Evolutionary conservation across 2,797 vertebrate species (phyloP).

Genomic region (Astyanax mexicanus): DNA sequence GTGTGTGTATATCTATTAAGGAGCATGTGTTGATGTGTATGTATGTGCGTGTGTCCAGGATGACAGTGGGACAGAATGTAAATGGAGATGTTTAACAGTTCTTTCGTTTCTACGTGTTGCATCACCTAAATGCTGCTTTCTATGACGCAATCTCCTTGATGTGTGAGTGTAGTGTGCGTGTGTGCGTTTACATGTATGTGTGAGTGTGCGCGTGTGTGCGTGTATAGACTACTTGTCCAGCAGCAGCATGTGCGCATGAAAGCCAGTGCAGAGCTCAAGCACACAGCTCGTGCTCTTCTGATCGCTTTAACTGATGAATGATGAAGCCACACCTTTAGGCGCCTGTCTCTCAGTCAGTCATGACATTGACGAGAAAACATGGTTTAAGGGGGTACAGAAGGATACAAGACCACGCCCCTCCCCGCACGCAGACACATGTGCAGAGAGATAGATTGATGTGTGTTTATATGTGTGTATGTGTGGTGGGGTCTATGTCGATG

Average conservation of each 20-base stretch:
- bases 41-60: background rate
- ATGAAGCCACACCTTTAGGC: background rate
- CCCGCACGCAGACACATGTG: background rate
- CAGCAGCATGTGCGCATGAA: background rate
- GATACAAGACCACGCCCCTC: background rate
- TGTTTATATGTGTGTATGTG: background rate
- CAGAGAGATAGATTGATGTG: too few species aligned
- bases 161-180: background rate
- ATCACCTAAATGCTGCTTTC: background rate
- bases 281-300: background rate
- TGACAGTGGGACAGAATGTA: background rate
- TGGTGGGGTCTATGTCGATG: too few species aligned
- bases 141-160: slow-evolving; percentile 6
- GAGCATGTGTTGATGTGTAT: too few species aligned
- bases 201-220: background rate
- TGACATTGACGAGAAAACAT: slow-evolving; percentile 15
- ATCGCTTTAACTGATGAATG: background rate
- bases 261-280: background rate
- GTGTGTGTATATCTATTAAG: too few species aligned
- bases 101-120: slow-evolving; percentile 4
- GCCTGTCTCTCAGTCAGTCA: too few species aligned
- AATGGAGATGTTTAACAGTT: background rate
- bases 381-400: background rate
- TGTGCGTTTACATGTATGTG: too few species aligned
- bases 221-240: background rate